Percentiles rank a stretch among this genome's conserved stretches.
These are phyloP conservation scores for Sebastes cheni DNA, from an alignment of 2,797 vertebrate genomes.

Conservation along the genomic window DNA sequence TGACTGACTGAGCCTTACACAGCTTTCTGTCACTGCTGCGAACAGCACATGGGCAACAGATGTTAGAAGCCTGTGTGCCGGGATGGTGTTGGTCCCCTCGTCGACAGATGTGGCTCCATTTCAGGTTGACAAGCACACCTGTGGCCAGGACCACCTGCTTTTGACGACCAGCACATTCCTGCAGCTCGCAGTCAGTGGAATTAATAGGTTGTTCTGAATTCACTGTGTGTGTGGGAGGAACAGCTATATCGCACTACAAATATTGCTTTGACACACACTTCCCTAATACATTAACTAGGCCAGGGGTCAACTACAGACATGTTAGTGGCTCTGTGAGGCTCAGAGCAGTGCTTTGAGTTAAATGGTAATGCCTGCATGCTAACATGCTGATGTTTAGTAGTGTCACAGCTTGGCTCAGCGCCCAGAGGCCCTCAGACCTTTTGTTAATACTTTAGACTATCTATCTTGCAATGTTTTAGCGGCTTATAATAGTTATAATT, in stretches of 20 bases:
- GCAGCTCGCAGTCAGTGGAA: conserved; percentile 27
- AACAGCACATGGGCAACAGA: conserved; percentile 60
- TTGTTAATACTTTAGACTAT: too few species aligned
- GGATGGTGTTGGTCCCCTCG: conserved; percentile 19
- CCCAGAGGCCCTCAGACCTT: too few species aligned
- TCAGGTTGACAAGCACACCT: conserved; percentile 67
- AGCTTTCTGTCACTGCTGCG: conserved; percentile 46
- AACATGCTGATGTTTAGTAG: neutral
- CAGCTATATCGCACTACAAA: conserved; percentile 4
- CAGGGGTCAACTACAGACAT: neutral
- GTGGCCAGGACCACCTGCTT: conserved; percentile 69
- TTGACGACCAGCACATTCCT: conserved; percentile 51
- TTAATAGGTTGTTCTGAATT: conserved; percentile 12
- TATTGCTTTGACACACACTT: neutral
- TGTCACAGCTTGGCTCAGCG: neutral
- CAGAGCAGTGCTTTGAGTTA: neutral
- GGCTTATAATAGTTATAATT: too few species aligned
- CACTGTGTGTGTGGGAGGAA: neutral
- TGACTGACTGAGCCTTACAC: conserved; percentile 59
- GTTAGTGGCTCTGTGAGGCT: neutral
- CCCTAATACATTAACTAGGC: neutral
- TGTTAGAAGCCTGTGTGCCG: conserved; percentile 49
- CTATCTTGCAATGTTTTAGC: too few species aligned
- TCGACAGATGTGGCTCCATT: conserved; percentile 56
- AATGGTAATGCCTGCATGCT: neutral